Base-by-base conservation (phyloP, 1,140 invertebrate genomes). In the Zaprionus ornatus region DNA sequence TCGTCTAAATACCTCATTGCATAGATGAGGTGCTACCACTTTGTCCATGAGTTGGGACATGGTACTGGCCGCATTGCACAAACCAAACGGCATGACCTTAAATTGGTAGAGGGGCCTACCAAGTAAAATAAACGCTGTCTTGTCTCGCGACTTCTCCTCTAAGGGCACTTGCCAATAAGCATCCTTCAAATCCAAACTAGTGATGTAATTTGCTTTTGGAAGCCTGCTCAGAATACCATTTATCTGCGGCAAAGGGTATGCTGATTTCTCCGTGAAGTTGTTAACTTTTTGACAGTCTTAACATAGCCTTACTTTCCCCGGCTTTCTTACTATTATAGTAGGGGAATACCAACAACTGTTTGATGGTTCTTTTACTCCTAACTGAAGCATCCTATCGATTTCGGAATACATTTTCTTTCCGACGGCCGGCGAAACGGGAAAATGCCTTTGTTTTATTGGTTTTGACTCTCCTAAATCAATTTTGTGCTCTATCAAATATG, bases 401-500 rank as follows among this genome's bases (percentile, higher is more conserved):
- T 23, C 48, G 9, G 64, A 60, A 48, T 80, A 60, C n/a, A 85
- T 68, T 32, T 67, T 42, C 40, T 76, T 64, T 62, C 79, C 69
- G 1, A 82, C 78, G 13, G 66, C 67, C 1, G 81, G 86, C 1
- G 81, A 85, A 9, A 81, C 67, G 4, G 85, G 74, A 35, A 80
- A 82, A 27, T 79, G 73, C 27, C 79, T 48, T 48, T 86, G 80
- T 52, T 80, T 85, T 10, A 91, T 68, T 0, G 87, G 85, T 52
- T 75, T 60, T 12, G 80, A 72, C 1, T 80, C 80, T 3, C 81
- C 83, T 21, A 85, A 76, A 29, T 50, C 45, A 6, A 63, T 63
- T 12, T 3, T 9, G 19, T 35, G 61, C 4, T 25, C n/a, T 3
- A 63, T 17, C 15, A 50, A 10, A 17, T 13, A 9, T 3, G 45